phyloP scores from a whole-genome alignment of 2,113 vertebrate genomes.

The Triplophysa rosa region DNA sequence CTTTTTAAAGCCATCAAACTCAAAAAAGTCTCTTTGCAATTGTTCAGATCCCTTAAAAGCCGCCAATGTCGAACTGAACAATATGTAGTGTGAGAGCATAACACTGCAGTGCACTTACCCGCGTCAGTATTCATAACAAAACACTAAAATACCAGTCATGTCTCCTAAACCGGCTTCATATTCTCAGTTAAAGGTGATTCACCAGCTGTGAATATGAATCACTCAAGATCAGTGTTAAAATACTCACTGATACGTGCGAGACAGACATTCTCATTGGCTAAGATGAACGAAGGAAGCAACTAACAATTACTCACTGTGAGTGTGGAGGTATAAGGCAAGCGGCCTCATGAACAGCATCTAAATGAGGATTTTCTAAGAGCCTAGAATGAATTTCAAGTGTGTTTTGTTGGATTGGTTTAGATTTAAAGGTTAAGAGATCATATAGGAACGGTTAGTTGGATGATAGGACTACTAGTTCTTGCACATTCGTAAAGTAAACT shows the following conservation, averaged over 20 bases:
- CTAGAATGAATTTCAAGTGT: conserved; percentile 10
- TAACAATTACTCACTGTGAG: conserved; percentile 25
- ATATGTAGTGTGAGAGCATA: background rate
- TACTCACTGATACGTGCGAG: background rate
- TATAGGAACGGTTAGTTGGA: too few species aligned
- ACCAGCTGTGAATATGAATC: background rate
- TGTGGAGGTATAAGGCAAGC: conserved; percentile 21
- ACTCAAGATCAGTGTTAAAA: conserved; percentile 21
- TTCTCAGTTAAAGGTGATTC: background rate
- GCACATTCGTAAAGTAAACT: too few species aligned
- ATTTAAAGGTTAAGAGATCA: background rate
- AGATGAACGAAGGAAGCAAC: conserved; percentile 4
- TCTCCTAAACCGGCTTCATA: conserved; percentile 9
- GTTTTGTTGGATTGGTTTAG: background rate
- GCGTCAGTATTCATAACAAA: background rate
- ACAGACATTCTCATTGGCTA: conserved; percentile 27
- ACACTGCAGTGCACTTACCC: background rate
- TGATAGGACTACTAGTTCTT: too few species aligned
- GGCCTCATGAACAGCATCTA: conserved; percentile 32
- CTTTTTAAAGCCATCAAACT: too few species aligned
- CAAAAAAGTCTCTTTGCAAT: too few species aligned
- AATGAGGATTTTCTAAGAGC: conserved; percentile 14
- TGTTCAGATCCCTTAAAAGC: background rate
- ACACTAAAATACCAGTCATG: background rate
- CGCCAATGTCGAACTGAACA: background rate